Conservation (phyloP, 1,140 invertebrate genomes). For the Gonatopus flavifemur region DNA sequence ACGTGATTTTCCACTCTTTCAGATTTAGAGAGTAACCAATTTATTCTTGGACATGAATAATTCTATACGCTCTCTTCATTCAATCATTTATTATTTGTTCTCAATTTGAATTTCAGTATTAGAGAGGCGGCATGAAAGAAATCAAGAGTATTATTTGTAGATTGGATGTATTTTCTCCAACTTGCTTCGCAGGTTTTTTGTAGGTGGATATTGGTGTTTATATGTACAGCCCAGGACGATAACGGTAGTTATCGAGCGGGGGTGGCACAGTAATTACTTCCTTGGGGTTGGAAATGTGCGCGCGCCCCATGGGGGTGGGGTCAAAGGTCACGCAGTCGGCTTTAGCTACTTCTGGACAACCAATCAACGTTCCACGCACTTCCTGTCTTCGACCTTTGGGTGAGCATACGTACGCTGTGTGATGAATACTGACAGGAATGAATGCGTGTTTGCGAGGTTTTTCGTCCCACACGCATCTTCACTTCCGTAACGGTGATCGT, state of each 20-base stretch:
- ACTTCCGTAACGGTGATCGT: conserved; percentile 19
- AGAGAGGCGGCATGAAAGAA: not conserved
- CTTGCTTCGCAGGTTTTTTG: too few species aligned
- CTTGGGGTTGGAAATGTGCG: conserved; percentile 49
- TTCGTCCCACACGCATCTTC: conserved; percentile 12
- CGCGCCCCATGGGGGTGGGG: conserved; percentile 50
- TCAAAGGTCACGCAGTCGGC: conserved; percentile 47
- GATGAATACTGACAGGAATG: too few species aligned
- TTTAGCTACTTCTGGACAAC: conserved; percentile 41
- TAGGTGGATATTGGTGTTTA: conserved; percentile 4
- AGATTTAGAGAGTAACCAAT: too few species aligned
- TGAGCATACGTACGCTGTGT: conserved; percentile 3
- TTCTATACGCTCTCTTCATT: too few species aligned
- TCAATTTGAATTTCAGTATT: too few species aligned
- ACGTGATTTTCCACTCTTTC: too few species aligned
- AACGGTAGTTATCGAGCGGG: conserved; percentile 50
- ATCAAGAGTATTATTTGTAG: not conserved
- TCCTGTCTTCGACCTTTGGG: conserved; percentile 35
- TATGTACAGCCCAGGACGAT: conserved; percentile 35
- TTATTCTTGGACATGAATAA: too few species aligned
- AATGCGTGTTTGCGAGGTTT: conserved; percentile 7
- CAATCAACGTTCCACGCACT: conserved; percentile 48
- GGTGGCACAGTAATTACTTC: conserved; percentile 52
- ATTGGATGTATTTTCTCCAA: too few species aligned
- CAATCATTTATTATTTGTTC: too few species aligned